Conservation (phyloP, 2,797 vertebrate species). For the Sparus aurata region DNA sequence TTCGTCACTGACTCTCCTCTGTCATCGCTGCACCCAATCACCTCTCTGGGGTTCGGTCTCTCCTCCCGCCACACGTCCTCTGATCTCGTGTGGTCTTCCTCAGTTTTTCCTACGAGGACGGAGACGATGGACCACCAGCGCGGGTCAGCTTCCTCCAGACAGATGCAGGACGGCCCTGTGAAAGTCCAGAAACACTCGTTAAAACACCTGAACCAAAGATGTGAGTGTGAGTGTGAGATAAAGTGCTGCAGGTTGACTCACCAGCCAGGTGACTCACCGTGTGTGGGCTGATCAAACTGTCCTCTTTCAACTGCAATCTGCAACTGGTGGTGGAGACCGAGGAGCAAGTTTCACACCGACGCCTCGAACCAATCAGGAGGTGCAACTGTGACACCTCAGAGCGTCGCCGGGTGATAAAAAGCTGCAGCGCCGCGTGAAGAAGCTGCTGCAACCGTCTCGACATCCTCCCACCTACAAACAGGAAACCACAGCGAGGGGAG, state of each 20-base stretch:
- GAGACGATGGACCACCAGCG: background rate
- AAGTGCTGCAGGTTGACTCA: conserved; percentile 14
- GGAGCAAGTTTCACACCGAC: conserved; percentile 36
- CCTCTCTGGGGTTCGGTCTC: conserved; percentile 9
- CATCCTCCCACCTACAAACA: conserved; percentile 83
- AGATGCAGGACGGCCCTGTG: background rate
- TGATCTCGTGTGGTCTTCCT: conserved; percentile 4
- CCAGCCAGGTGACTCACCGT: conserved; percentile 35
- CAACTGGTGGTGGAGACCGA: conserved; percentile 16
- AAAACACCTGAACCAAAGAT: background rate
- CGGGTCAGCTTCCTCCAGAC: background rate
- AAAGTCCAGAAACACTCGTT: background rate
- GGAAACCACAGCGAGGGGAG: conserved; percentile 82
- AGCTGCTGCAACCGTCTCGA: conserved; percentile 62
- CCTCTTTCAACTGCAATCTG: conserved; percentile 36
- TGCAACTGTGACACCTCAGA: conserved; percentile 22
- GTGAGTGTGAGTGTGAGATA: background rate
- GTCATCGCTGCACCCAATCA: conserved; percentile 50
- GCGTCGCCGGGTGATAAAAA: background rate
- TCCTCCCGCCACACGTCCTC: conserved; percentile 32
- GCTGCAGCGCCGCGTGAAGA: conserved; percentile 49
- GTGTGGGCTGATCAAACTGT: conserved; percentile 47
- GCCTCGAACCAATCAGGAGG: conserved; percentile 40
- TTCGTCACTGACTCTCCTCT: conserved; percentile 10
- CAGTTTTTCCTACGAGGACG: background rate